phyloP scores from a whole-genome alignment of 2,888 invertebrate genomes.

The Brachylomia viminalis region DNA sequence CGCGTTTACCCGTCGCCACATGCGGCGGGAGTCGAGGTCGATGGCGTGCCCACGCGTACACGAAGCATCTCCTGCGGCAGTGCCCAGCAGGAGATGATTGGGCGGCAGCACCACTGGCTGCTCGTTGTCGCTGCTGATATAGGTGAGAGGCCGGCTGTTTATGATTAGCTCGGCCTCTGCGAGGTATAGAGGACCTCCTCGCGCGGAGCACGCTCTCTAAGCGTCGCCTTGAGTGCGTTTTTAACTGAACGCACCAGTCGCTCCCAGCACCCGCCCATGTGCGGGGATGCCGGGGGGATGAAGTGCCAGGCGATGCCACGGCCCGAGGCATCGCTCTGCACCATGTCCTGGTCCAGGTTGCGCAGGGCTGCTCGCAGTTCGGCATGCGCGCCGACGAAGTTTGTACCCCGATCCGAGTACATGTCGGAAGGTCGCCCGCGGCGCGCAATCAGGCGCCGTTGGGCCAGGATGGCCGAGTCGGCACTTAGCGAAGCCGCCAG shows the following conservation, averaged over 20 bases:
- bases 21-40: neutral
- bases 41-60: neutral
- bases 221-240: no score
- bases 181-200: neutral
- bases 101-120: neutral
- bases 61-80: neutral
- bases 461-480: neutral
- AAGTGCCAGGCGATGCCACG: neutral
- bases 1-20: neutral
- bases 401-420: no score
- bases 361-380: neutral
- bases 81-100: constrained; percentile 1
- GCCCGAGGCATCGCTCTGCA: neutral
- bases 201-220: no score
- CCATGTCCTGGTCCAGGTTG: no score
- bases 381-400: no score
- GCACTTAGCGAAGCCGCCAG: neutral
- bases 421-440: neutral
- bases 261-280: no score
- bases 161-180: neutral
- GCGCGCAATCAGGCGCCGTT: constrained; percentile 2
- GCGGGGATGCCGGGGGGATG: no score
- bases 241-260: no score
- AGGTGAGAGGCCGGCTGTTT: neutral
- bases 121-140: neutral